Evolutionary conservation across 1,140 invertebrate species (phyloP), one percentile per base, ranked within the genome.

Genomic region (Battus philenor): DNA sequence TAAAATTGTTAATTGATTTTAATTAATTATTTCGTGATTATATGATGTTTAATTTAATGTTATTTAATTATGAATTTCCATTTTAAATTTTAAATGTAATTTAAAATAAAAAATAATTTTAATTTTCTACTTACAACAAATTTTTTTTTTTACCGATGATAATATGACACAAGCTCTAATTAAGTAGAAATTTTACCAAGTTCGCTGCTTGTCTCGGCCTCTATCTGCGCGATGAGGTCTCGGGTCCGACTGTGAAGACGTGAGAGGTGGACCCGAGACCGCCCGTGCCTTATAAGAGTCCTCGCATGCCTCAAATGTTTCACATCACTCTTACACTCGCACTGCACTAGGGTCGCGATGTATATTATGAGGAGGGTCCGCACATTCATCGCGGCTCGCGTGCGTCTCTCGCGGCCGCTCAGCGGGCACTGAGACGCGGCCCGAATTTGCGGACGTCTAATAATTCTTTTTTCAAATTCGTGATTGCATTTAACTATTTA

Each of bases 331-430:
- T 60, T 65, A 44, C 62, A 67, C 26, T 71, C 68, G 63, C 73
- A 69, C 2, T 69, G 54, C 66, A 80, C 73, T 56, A 77, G 64
- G 46, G 71, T 54, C 69, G 66, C 73, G 69, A 80, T 62, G 62
- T 77, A 77, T 71, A 77, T 59, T 11, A 77, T 30, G 12, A 77
- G 44, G 43, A 79, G 54, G 51, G 72, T 58, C 55, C 72, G 68
- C 69, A 75, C 71, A 32, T 47, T 71, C 41, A 59, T 29, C 22
- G 38, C 30, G 24, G 52, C 62, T 30, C 46, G 51, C 69, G 73
- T 67, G 54, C 70, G 62, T 34, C 39, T 67, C 38, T 22, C 38
- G 8, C 67, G 58, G 45, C 50, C 43, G 58, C 62, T 34, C 47
- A 46, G 44, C 51, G 44, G 34, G 47, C 47, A 76, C 72, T 76